phyloP scores from a whole-genome alignment of 2,797 vertebrate species.

The Leptoclinus maculatus region DNA sequence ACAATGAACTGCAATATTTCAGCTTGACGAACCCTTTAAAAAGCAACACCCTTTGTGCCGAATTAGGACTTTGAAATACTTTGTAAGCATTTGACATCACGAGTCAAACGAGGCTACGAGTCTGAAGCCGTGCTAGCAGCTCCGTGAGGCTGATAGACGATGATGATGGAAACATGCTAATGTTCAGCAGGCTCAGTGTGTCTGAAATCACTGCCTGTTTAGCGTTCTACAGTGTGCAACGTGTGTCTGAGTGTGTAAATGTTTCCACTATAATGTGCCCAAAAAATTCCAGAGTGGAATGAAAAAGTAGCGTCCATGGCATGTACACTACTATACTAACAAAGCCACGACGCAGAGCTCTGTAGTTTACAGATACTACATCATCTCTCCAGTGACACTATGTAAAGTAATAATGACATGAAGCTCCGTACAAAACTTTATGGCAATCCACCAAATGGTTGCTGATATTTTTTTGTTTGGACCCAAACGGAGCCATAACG shows the following conservation, averaged over 20 bases:
- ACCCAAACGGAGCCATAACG: too few relatives aligned
- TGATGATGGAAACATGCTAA: background rate
- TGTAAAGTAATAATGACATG: too few relatives aligned
- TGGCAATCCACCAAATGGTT: too few relatives aligned
- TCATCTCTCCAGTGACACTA: too few relatives aligned
- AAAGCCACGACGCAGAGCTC: background rate
- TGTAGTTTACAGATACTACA: too few relatives aligned
- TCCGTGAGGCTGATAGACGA: background rate
- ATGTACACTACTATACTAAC: background rate
- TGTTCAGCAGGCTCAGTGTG: background rate
- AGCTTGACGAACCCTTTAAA: constrained; percentile 36
- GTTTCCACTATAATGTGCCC: background rate
- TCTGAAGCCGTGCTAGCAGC: background rate
- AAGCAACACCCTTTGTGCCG: constrained; percentile 33
- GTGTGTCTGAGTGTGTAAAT: background rate
- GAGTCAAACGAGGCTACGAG: background rate
- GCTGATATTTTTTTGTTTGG: too few relatives aligned
- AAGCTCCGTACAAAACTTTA: too few relatives aligned
- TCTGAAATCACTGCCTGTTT: background rate
- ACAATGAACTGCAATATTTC: constrained; percentile 60
- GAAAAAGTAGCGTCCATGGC: background rate
- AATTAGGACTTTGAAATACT: constrained; percentile 53
- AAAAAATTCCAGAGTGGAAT: too few relatives aligned
- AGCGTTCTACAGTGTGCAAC: background rate
- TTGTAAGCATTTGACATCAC: background rate